These are phyloP conservation scores for Brienomyrus longianalis DNA, from an alignment of 2,113 vertebrate species.

Conservation along the genomic window DNA sequence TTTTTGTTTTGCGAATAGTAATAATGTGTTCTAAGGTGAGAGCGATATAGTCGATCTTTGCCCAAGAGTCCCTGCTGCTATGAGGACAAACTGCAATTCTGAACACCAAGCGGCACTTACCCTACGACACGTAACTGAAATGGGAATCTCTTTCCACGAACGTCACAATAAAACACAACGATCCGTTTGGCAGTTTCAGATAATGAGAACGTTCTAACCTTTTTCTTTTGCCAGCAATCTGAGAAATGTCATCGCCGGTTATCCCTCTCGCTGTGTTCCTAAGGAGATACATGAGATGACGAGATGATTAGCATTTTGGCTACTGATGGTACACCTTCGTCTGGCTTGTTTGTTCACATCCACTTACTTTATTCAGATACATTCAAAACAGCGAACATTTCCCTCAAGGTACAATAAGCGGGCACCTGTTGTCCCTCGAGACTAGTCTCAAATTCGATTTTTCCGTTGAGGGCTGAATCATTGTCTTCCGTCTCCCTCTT, in stretches of 20 bases:
- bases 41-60: not conserved
- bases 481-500: constrained; percentile 47
- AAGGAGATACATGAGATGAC: constrained; percentile 5
- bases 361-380: not conserved
- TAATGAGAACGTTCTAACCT: constrained; percentile 44
- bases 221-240: constrained; percentile 61
- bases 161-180: not conserved
- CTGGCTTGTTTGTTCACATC: not conserved
- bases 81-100: not conserved
- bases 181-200: not conserved
- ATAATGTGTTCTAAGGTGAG: not conserved
- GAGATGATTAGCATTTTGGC: constrained; percentile 12
- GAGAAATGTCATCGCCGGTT: constrained; percentile 38
- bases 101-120: not conserved
- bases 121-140: not conserved
- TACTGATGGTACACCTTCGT: not conserved
- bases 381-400: not conserved
- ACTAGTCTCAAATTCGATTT: not conserved
- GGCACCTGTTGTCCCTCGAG: constrained; percentile 29
- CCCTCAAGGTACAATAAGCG: constrained; percentile 12
- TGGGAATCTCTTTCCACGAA: not conserved
- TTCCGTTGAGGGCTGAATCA: not conserved
- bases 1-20: not conserved
- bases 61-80: not conserved
- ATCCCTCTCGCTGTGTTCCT: constrained; percentile 30